A percentile compares a stretch with the other conserved stretches of the same genome.
phyloP scores from a whole-genome alignment of 2,797 vertebrate species.

The Dicrostonyx torquatus region DNA sequence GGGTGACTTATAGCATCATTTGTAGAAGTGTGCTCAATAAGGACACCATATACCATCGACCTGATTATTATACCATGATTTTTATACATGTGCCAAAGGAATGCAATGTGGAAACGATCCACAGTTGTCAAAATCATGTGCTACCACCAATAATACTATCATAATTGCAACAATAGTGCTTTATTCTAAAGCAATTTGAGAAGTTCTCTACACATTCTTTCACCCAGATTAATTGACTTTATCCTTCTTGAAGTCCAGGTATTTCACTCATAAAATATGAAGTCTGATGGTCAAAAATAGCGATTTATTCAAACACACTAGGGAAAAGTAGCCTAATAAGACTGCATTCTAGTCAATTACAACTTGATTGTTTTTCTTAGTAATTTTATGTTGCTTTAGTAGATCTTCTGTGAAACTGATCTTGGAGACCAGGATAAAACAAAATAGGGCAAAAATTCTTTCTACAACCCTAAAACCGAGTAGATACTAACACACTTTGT shows the following conservation, averaged over 20 bases:
- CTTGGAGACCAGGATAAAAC: not conserved
- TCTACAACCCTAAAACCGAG: not conserved
- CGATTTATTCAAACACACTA: not conserved
- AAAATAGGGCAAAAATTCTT: not conserved
- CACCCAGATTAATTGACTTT: not conserved
- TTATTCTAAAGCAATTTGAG: not conserved
- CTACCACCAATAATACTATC: not conserved
- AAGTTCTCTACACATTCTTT: not conserved
- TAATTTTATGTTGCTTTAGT: not conserved
- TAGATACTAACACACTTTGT: not conserved
- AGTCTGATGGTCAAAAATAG: not conserved
- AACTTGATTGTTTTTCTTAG: not conserved
- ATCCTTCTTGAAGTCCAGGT: accelerated
- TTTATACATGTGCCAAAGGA: not conserved
- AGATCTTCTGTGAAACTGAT: not conserved
- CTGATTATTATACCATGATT: not conserved
- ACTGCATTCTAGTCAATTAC: not conserved
- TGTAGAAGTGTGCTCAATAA: not conserved
- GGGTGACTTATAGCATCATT: not conserved
- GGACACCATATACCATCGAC: not conserved
- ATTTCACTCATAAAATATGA: not conserved
- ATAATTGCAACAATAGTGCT: not conserved
- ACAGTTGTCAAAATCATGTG: not conserved
- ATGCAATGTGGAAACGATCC: not conserved
- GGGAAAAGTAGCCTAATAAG: not conserved